Conservation (phyloP, 2,888 invertebrate species). For the Gymnoscelis rufifasciata region DNA sequence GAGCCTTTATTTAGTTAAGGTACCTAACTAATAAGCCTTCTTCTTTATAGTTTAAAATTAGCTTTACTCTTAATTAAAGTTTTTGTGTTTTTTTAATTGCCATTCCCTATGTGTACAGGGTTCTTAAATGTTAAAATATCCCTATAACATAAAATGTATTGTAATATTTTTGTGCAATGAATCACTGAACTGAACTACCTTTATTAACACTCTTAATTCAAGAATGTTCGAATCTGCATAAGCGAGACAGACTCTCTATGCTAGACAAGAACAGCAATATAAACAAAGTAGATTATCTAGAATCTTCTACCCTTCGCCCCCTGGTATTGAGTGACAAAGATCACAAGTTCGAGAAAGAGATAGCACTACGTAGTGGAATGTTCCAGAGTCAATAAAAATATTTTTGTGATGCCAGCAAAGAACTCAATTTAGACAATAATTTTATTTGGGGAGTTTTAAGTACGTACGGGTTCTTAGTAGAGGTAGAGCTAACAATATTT, state of each 20-base stretch:
- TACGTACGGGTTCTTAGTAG: no score
- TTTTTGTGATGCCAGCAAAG: slow-evolving; percentile 20
- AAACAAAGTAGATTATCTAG: slow-evolving; percentile 10
- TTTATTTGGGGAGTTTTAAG: not conserved
- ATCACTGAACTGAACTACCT: no score
- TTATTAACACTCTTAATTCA: slow-evolving; percentile 28
- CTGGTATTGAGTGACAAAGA: slow-evolving; percentile 16
- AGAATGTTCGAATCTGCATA: slow-evolving; percentile 35
- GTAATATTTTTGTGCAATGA: no score
- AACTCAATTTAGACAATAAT: slow-evolving; percentile 4
- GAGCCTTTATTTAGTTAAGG: no score
- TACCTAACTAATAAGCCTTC: no score
- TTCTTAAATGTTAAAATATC: no score
- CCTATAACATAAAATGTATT: no score
- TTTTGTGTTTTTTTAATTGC: no score
- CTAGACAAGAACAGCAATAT: slow-evolving; percentile 15
- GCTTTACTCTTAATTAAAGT: no score
- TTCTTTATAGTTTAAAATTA: no score
- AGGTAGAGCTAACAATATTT: no score
- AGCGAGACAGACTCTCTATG: slow-evolving; percentile 25
- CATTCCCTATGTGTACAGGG: no score
- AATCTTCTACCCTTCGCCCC: slow-evolving; percentile 20
- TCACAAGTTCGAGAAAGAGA: slow-evolving; percentile 10
- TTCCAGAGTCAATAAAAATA: slow-evolving; percentile 22
- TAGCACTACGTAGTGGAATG: slow-evolving; percentile 11